Conservation (phyloP, 2,888 invertebrate species). For the Subacronicta megacephala region DNA sequence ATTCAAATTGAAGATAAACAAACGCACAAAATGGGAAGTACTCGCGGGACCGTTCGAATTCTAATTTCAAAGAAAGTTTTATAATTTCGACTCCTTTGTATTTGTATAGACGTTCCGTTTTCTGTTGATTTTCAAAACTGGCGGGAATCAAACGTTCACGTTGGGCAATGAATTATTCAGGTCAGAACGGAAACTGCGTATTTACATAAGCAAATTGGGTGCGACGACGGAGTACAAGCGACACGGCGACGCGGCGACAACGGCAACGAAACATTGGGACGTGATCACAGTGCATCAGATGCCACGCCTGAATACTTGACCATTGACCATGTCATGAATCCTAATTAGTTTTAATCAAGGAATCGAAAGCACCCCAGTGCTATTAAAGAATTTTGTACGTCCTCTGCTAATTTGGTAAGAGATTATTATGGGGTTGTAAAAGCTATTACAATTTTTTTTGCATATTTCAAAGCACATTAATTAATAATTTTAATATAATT, state of each 20-base stretch:
- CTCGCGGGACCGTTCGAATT: constrained; percentile 49
- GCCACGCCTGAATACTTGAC: constrained; percentile 24
- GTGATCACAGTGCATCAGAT: constrained; percentile 58
- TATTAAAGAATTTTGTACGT: neutral
- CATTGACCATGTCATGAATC: constrained; percentile 1
- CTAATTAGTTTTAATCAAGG: neutral
- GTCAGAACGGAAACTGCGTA: constrained; percentile 86
- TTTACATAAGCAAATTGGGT: constrained; percentile 89
- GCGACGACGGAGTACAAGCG: constrained; percentile 71
- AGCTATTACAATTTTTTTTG: no score
- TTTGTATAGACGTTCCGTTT: constrained; percentile 75
- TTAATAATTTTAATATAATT: no score
- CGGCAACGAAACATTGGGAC: constrained; percentile 57
- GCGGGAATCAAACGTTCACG: constrained; percentile 79
- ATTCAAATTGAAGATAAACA: constrained; percentile 63
- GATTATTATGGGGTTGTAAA: no score
- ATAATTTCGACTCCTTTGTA: constrained; percentile 76
- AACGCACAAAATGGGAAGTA: constrained; percentile 53
- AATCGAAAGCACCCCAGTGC: no score
- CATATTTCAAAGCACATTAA: no score
- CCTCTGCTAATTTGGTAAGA: no score
- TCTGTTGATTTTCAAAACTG: constrained; percentile 86
- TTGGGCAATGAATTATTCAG: constrained; percentile 86
- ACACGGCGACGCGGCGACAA: constrained; percentile 60
- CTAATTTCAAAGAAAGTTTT: constrained; percentile 66